phyloP scores from a whole-genome alignment of 2,888 invertebrate species.

The Neoaliturus tenellus region DNA sequence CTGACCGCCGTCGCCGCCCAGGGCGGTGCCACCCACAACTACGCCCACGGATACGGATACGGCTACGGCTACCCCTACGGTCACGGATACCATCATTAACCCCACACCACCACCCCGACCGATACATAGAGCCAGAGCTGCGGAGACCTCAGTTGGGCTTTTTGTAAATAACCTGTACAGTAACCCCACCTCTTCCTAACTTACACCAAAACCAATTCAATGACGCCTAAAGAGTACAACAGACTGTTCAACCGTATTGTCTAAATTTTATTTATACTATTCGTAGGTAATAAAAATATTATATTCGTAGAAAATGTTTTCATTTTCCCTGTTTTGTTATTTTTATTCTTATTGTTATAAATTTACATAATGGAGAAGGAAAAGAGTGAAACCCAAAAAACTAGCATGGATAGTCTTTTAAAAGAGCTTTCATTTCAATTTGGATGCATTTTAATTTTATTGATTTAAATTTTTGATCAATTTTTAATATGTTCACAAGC shows the following conservation, averaged over 20 bases:
- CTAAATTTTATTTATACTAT: slow-evolving; percentile 14
- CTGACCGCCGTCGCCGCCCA: slow-evolving; percentile 63
- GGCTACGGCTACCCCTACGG: slow-evolving; percentile 14
- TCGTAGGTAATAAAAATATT: slow-evolving; percentile 10
- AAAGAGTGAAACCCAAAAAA: no score
- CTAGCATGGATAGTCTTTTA: no score
- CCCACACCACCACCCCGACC: background rate
- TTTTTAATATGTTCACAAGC: no score
- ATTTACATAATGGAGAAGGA: no score
- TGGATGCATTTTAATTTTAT: no score
- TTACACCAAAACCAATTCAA: slow-evolving; percentile 28
- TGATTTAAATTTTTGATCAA: no score
- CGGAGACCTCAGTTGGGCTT: slow-evolving; percentile 56
- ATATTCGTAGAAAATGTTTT: background rate
- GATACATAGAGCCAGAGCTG: slow-evolving; percentile 47
- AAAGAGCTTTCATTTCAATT: no score
- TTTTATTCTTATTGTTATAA: no score
- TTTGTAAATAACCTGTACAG: slow-evolving; percentile 53
- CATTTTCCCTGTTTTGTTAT: background rate
- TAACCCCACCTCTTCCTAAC: background rate
- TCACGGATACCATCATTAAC: slow-evolving; percentile 44
- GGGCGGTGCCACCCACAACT: slow-evolving; percentile 54
- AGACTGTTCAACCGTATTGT: slow-evolving; percentile 48
- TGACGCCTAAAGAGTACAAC: slow-evolving; percentile 55
- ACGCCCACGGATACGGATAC: slow-evolving; percentile 39